A percentile compares a stretch with the other conserved stretches of the same genome.
Evolutionary conservation across 2,113 vertebrate species (phyloP).

Genomic region (Clarias macrocephalus): DNA sequence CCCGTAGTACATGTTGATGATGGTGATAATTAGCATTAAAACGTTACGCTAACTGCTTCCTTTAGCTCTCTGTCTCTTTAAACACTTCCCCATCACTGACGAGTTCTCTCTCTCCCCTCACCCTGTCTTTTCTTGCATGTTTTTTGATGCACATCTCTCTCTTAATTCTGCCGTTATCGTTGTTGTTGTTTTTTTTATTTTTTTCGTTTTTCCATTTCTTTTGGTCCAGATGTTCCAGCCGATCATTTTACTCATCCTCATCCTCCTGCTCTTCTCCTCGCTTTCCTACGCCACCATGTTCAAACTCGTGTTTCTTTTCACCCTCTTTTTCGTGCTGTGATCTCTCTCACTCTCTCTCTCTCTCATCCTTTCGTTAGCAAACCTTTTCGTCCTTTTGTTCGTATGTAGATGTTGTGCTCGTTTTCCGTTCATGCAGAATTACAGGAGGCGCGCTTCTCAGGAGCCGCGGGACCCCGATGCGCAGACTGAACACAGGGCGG

Average conservation of each 20-base stretch:
- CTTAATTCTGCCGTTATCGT: slow-evolving; percentile 41
- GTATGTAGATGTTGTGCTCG: slow-evolving; percentile 70
- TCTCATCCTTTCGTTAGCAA: slow-evolving; percentile 52
- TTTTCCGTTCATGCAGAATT: slow-evolving; percentile 67
- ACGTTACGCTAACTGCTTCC: background rate
- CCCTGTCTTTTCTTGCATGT: slow-evolving; percentile 51
- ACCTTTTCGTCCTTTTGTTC: slow-evolving; percentile 35
- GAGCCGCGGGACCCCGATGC: slow-evolving; percentile 66
- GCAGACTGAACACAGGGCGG: slow-evolving; percentile 1
- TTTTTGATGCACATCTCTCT: slow-evolving; percentile 39
- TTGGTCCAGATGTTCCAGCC: slow-evolving; percentile 97
- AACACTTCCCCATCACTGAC: slow-evolving; percentile 5
- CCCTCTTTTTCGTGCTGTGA: slow-evolving; percentile 99
- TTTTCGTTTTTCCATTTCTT: background rate
- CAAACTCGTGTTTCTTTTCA: slow-evolving; percentile 96
- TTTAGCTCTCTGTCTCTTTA: background rate
- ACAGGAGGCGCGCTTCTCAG: slow-evolving; percentile 47
- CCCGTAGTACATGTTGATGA: background rate
- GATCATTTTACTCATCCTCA: slow-evolving; percentile 99
- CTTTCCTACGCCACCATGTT: slow-evolving; percentile 99
- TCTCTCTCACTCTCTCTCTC: slow-evolving; percentile 42
- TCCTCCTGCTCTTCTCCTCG: slow-evolving; percentile 98
- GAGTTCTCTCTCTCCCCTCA: slow-evolving; percentile 42
- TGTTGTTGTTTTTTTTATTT: background rate
- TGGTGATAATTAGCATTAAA: background rate